Evolutionary conservation across 2,888 invertebrate species (phyloP), one percentile per base, ranked within the genome.

Genomic region (Plagiodera versicolora): DNA sequence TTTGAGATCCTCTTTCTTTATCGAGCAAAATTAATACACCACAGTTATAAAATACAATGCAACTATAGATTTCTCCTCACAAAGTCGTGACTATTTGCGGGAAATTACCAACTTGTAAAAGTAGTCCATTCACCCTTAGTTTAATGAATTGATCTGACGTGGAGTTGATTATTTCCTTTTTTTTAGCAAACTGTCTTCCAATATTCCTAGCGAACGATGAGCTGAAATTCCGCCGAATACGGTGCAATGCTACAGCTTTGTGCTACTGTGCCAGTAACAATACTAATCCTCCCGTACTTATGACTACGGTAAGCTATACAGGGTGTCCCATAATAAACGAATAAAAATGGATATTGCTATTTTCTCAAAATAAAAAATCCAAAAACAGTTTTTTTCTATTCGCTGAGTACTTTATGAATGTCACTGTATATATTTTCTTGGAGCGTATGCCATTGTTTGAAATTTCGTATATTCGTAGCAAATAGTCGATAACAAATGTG

Each of bases 401-500:
- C n/a, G n/a, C n/a, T n/a, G n/a, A n/a, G n/a, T n/a, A n/a, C n/a
- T n/a, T n/a, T n/a, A n/a, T n/a, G n/a, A n/a, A n/a, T n/a, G n/a
- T n/a, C n/a, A n/a, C n/a, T n/a, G 9, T 54, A 28, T 30, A 18
- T 32, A 28, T 28, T 8, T 8, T 28, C 32, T 32, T 32, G 32
- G 11, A 10, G 32, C 6, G 6, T 6, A 6, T 32, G 6, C 10
- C 32, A 32, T 51, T 20, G 46, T 45, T 16, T 17, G 24, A 30
- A 44, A 45, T 8, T 46, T 11, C 39, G 28, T 51, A 30, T 20
- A 30, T 5, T 75, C 75, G 46, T 64, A 79, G 78, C 80, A 86
- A 81, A 81, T 83, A 57, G 79, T 82, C 61, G 84, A 82, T 71
- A 79, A 87, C 79, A 82, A 83, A 78, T 85, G 85, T 75, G 84